Conservation (phyloP, 2,113 vertebrate species). For the Aegotheles bennettii region DNA sequence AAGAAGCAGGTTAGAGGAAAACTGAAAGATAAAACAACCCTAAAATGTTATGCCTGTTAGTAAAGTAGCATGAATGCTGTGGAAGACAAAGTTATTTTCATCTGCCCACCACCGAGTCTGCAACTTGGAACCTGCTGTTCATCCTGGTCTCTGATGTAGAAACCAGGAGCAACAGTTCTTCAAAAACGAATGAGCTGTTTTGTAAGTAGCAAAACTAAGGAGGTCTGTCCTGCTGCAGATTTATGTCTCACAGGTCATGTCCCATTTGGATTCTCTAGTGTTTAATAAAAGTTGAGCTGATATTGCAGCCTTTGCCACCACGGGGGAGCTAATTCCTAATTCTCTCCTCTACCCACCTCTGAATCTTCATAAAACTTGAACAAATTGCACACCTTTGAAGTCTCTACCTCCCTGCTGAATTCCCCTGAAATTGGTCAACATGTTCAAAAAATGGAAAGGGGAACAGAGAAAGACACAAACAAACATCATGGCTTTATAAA, state of each 20-base stretch:
- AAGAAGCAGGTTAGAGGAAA: background rate
- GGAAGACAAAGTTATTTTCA: background rate
- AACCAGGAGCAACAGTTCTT: background rate
- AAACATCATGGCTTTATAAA: background rate
- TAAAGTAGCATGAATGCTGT: background rate
- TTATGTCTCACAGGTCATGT: background rate
- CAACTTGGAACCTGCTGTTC: background rate
- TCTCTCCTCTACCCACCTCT: background rate
- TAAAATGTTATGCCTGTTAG: background rate
- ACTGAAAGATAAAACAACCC: background rate
- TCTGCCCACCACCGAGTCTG: background rate
- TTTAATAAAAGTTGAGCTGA: background rate
- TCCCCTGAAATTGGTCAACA: background rate
- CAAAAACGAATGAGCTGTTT: background rate
- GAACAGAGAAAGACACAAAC: background rate
- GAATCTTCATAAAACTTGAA: background rate
- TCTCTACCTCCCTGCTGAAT: background rate
- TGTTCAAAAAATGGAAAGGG: background rate
- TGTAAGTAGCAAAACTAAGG: background rate
- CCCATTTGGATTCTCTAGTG: background rate
- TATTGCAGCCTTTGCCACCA: background rate
- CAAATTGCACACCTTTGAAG: background rate
- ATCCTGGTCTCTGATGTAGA: background rate
- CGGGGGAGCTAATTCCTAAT: background rate
- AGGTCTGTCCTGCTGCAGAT: background rate